A percentile compares a stretch with the other conserved stretches of the same genome.
phyloP scores from a whole-genome alignment of 92 coral and sea anemone species.

The Porites cylindrica region DNA sequence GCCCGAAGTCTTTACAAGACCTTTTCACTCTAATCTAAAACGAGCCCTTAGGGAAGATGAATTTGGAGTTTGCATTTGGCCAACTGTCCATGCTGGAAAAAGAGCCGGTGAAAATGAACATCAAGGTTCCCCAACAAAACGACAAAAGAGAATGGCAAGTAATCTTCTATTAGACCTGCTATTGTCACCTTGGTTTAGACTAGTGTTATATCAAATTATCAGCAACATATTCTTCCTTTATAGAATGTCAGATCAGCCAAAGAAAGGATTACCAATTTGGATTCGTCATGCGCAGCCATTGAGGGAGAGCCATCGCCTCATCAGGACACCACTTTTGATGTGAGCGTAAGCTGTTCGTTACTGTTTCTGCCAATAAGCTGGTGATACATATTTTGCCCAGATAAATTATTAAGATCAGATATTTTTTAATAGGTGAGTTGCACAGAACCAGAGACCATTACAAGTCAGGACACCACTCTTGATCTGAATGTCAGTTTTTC shows the following conservation, averaged over 20 bases:
- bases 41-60: constrained; percentile 5
- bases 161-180: neutral
- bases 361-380: no score
- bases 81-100: constrained; percentile 2
- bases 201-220: no score
- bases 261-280: neutral
- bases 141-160: constrained; percentile 7
- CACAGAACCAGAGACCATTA: no score
- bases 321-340: no score
- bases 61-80: constrained; percentile 9
- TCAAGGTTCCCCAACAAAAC: neutral
- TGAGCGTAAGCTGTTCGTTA: no score
- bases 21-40: constrained; percentile 1
- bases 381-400: no score
- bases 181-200: no score
- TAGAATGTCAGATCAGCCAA: neutral
- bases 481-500: no score
- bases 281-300: neutral
- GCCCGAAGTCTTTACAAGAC: neutral
- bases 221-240: constrained; percentile 3
- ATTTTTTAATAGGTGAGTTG: no score
- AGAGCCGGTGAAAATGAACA: neutral
- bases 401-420: no score
- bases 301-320: neutral
- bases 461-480: no score